Base-by-base conservation (phyloP, 2,797 vertebrate species). In the Remorina albescens region DNA sequence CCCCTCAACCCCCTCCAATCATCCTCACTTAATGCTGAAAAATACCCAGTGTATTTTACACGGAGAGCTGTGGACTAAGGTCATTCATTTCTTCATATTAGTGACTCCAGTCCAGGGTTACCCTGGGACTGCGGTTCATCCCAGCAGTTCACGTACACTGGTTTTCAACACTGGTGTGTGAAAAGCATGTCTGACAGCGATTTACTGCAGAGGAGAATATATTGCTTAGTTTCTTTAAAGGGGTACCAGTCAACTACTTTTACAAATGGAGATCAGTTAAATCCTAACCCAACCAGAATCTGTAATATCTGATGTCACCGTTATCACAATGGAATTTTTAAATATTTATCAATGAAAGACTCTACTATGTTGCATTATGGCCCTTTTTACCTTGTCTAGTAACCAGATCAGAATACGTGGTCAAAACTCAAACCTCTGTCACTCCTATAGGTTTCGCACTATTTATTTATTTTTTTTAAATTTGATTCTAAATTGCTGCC, bases 1-100 rank as follows among this genome's bases (percentile, higher is more conserved):
- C 11, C 68, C 51, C 54, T 26, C 47, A 2, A 4, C n/a, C n/a
- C 19, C 18, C 25, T 19, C 67, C 26, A 53, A 65, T 78, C 3
- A 44, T 55, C 77, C 60, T 53, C 61, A 69, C 50, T 2, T 8
- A 34, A 41, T n/a, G 16, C 46, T 61, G 18, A 84, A 70, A 71
- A 78, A 74, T 58, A 77, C 65, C 54, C 62, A 50, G 18, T 18
- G 25, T 57, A 5, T n/a, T 56, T 21, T 15, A 21, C 47, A 3
- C 4, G n/a, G 34, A 51, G 25, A 51, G 19, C 25, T 21, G 41
- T n/a, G 15, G n/a, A 51, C 37, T 39, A 37, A 68, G 44, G 25
- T 61, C 18, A 41, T 28, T 55, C n/a, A 42, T 23, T 23, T 16
- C 16, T 56, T 25, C 4, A 26, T 60, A 30, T 65, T n/a, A 34